Conservation (phyloP, 37 sponge, comb jelly and placozoan species). For the Cliona cf. orientalis region DNA sequence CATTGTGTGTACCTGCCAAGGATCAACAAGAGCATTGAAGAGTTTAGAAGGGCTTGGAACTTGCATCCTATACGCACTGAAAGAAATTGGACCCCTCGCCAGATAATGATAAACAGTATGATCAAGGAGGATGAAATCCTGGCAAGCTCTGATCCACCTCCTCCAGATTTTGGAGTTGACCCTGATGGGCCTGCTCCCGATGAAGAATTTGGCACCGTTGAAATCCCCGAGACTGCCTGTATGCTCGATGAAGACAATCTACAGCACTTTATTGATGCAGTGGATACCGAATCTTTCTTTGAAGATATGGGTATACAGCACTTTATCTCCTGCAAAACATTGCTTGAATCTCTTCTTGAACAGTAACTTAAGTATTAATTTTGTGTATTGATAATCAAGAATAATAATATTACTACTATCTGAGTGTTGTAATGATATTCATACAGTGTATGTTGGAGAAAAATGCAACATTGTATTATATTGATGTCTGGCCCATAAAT, state of each 20-base stretch:
- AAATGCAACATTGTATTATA: too few relatives aligned
- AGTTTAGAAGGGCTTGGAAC: conserved; percentile 28
- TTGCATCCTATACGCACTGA: conserved; percentile 35
- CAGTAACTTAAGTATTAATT: too few relatives aligned
- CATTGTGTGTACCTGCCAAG: conserved; percentile 22
- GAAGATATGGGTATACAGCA: too few relatives aligned
- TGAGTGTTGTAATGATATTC: too few relatives aligned
- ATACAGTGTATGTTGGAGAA: too few relatives aligned
- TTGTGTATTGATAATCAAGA: too few relatives aligned
- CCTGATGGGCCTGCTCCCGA: conserved; percentile 18
- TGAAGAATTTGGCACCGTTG: conserved; percentile 15
- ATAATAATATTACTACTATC: too few relatives aligned
- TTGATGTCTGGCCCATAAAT: too few relatives aligned
- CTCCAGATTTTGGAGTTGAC: conserved; percentile 27
- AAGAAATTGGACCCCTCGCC: conserved; percentile 29
- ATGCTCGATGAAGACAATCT: conserved; percentile 1
- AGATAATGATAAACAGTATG: conserved; percentile 36
- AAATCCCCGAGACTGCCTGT: conserved; percentile 5
- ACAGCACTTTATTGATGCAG: neutral
- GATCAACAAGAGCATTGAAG: neutral
- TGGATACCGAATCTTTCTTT: too few relatives aligned
- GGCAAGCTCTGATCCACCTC: neutral
- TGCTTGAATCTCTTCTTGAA: too few relatives aligned
- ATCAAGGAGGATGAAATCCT: neutral
- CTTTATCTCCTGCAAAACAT: too few relatives aligned